A percentile compares a stretch with the other conserved stretches of the same genome.
Evolutionary conservation across 1,140 invertebrate genomes (phyloP).

Genomic region (Littorina saxatilis): DNA sequence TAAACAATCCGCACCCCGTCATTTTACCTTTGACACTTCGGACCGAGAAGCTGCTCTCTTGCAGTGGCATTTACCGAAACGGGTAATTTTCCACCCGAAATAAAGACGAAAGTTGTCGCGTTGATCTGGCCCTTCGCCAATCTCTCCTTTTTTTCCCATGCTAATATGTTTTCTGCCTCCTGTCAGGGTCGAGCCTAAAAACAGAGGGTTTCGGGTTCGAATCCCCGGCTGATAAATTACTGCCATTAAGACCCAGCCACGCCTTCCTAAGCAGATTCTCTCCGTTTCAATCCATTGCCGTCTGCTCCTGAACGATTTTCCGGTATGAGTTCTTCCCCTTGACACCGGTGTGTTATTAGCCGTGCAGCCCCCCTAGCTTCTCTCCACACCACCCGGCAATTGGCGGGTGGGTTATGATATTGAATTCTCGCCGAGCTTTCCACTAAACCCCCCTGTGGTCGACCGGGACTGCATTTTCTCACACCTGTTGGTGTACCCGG

Average conservation of each 20-base stretch:
- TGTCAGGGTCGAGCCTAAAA: neutral
- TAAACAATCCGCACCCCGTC: constrained; percentile 1
- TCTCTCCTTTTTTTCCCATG: constrained; percentile 6
- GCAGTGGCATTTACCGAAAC: neutral
- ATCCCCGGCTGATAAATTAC: constrained; percentile 9
- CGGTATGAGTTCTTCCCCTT: neutral
- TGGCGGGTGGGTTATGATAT: neutral
- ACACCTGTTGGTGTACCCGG: neutral
- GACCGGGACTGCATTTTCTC: neutral
- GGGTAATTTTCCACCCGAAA: constrained; percentile 26
- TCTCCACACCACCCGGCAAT: no score
- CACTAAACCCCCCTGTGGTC: neutral
- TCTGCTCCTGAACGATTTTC: neutral
- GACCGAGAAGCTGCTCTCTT: neutral
- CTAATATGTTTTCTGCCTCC: constrained; percentile 9
- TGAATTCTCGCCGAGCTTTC: neutral
- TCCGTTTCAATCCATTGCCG: constrained; percentile 2
- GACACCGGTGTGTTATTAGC: neutral
- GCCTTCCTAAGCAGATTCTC: constrained; percentile 1
- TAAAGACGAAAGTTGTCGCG: constrained; percentile 24
- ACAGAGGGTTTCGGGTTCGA: constrained; percentile 18
- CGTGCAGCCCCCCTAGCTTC: no score
- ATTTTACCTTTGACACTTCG: constrained; percentile 10
- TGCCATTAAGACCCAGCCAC: neutral
- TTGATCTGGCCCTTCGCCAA: neutral